Conservation (phyloP, 2,113 vertebrate genomes). For the Oenanthe melanoleuca region DNA sequence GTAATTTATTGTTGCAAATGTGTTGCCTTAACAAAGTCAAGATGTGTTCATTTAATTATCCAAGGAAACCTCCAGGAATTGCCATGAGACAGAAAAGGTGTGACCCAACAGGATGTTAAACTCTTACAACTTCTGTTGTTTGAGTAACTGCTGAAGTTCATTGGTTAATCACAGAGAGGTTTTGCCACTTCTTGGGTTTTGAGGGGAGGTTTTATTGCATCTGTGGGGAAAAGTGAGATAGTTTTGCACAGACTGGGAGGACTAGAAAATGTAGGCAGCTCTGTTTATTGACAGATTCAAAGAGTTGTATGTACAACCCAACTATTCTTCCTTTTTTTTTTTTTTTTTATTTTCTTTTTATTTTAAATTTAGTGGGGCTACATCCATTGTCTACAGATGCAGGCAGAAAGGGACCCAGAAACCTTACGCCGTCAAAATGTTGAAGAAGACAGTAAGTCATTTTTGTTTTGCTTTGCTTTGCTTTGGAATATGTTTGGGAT, state of each 20-base stretch:
- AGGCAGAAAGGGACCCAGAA: constrained; percentile 88
- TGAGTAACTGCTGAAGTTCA: not conserved
- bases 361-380: constrained; percentile 81
- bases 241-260: not conserved
- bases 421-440: constrained; percentile 87
- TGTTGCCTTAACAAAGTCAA: not conserved
- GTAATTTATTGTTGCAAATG: not conserved
- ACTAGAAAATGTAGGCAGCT: not conserved
- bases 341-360: not conserved
- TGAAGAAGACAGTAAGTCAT: constrained; percentile 90
- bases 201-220: not conserved
- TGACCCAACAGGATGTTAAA: not conserved
- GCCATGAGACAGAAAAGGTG: not conserved
- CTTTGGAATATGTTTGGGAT: not conserved
- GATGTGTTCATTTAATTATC: not conserved
- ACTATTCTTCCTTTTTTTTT: constrained; percentile 5
- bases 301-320: not conserved
- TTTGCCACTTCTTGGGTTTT: not conserved
- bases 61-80: not conserved
- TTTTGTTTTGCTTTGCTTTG: constrained; percentile 20
- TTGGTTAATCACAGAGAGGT: not conserved
- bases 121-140: not conserved
- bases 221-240: not conserved
- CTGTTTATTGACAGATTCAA: not conserved
- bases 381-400: constrained; percentile 89